These are phyloP conservation scores for Rhyacophila evoluta DNA, from an alignment of 2,888 invertebrate species.

Conservation along the genomic window DNA sequence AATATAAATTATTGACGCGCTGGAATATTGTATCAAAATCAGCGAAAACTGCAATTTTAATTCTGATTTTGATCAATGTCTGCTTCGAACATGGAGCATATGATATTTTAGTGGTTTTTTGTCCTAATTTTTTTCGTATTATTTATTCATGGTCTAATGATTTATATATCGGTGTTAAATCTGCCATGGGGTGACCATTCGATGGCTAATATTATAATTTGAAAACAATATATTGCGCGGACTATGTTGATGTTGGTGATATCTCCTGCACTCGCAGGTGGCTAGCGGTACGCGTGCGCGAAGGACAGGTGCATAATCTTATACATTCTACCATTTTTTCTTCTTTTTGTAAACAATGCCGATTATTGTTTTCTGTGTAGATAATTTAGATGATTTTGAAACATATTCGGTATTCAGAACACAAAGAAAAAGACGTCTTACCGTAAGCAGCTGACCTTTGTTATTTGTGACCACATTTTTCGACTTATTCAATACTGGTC, in stretches of 20 bases:
- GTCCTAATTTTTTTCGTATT: too few relatives aligned
- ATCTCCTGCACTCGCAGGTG: slow-evolving; percentile 36
- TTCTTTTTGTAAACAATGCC: neutral
- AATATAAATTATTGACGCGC: too few relatives aligned
- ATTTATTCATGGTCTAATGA: too few relatives aligned
- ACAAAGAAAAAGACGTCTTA: neutral
- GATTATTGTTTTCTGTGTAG: neutral
- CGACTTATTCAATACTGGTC: too few relatives aligned
- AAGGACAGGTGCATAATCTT: slow-evolving; percentile 34
- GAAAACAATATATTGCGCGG: neutral
- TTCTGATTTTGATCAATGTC: too few relatives aligned
- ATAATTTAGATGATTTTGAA: neutral
- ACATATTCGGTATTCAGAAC: neutral
- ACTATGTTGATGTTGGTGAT: neutral
- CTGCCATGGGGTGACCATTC: neutral
- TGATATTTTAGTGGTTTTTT: too few relatives aligned
- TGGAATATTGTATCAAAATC: too few relatives aligned
- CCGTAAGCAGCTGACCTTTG: slow-evolving; percentile 2
- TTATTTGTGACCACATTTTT: too few relatives aligned
- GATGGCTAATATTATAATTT: neutral
- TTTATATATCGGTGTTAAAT: too few relatives aligned
- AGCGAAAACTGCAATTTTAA: too few relatives aligned
- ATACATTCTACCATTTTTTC: neutral
- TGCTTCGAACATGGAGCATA: too few relatives aligned
- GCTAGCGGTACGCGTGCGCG: slow-evolving; percentile 29